These are phyloP conservation scores for Chelonoidis abingdonii DNA, from an alignment of 2,113 vertebrate genomes.

Conservation along the genomic window DNA sequence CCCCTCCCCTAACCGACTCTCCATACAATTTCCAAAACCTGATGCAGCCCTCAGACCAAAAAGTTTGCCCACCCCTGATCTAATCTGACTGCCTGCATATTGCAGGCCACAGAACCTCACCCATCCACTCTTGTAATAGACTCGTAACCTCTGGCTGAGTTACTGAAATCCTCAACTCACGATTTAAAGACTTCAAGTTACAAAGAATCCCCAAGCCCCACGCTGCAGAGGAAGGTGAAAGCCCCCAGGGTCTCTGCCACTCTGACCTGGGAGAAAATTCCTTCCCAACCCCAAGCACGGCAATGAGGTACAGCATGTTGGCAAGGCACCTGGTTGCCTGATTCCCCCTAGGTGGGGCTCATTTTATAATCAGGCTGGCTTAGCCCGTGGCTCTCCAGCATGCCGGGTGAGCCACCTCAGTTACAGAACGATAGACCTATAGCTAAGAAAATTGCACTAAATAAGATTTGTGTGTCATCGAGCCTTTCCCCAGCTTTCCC, in stretches of 20 bases:
- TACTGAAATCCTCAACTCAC: background rate
- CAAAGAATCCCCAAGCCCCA: background rate
- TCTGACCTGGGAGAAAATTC: background rate
- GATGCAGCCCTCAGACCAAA: too few species aligned
- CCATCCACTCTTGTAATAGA: background rate
- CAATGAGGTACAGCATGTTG: background rate
- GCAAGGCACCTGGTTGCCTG: background rate
- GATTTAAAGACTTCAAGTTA: background rate
- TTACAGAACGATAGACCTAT: background rate
- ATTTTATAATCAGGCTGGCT: background rate
- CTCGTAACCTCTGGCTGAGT: background rate
- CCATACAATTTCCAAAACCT: too few species aligned
- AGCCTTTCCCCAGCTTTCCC: background rate
- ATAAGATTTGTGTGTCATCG: background rate
- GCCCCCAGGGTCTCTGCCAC: background rate
- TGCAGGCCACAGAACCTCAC: background rate
- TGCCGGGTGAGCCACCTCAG: background rate
- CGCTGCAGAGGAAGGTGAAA: background rate
- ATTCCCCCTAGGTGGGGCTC: background rate
- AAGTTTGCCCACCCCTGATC: too few species aligned
- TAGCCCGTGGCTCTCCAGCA: background rate
- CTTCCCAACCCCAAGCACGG: background rate
- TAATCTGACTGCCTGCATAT: background rate
- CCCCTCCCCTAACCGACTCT: too few species aligned
- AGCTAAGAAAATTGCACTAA: background rate